Evolutionary conservation across 2,888 invertebrate species (phyloP), one percentile per base, ranked within the genome.

Genomic region (Apamea crenata): DNA sequence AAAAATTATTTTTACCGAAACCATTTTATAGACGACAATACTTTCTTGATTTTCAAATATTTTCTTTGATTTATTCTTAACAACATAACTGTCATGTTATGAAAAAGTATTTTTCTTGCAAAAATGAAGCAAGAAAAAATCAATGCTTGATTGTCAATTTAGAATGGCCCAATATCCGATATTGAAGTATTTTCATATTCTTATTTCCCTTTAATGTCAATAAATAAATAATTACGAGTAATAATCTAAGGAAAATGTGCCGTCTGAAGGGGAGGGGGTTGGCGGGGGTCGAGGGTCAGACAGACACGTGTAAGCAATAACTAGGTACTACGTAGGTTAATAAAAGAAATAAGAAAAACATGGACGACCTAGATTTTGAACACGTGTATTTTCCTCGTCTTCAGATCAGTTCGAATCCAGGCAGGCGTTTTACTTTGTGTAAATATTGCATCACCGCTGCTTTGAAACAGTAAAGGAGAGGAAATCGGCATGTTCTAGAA

Each of bases 301-400:
- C 66, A 53, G 40, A 29, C 84, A 78, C 82, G 82, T 79, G 82
- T 85, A 85, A 70, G 66, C 16, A 61, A n/a, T 50, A 78, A 63
- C 53, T 70, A 59, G 78, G 32, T 50, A n/a, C 44, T 44, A 53
- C 77, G 77, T 71, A 29, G 77, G 63, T 53, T 59, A 10, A 44
- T 32, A 70, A 18, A 56, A 84, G 6, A 81, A 74, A 65, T 66
- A 63, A 40, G 36, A 81, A 10, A 81, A 81, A 74, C 50, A 71
- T 74, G 63, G 44, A 40, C 21, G 59, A 47, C 50, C 67, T 68
- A 61, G 47, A 78, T 68, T 81, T 72, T 65, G 16, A 61, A 65
- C 59, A 44, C 16, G 7, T 36, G 12, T 68, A 56, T 80, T 73
- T 61, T 69, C n/a, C 25, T 47, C 7, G 40, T 65, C 50, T 56